A percentile compares a stretch with the other conserved stretches of the same genome.
Evolutionary conservation across 1,140 invertebrate genomes (phyloP).

Genomic region (Cyclargus thomasi): DNA sequence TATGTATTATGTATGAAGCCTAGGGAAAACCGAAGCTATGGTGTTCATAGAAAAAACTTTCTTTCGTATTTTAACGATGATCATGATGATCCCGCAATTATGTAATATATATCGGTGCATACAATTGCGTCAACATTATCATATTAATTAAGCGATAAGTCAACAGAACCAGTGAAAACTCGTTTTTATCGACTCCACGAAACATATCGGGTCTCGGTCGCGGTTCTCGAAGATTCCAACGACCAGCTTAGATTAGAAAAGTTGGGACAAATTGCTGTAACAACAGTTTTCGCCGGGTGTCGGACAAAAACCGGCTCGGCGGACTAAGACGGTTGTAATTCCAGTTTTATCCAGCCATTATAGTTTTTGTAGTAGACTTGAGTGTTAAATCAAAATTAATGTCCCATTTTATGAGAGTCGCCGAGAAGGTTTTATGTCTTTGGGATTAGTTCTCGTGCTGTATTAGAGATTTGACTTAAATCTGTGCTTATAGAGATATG

Average conservation of each 20-base stretch:
- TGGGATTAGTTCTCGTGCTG: constrained; percentile 13
- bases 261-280: constrained; percentile 70
- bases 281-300: constrained; percentile 57
- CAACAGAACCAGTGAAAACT: too few species aligned
- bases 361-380: constrained; percentile 34
- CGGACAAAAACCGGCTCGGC: constrained; percentile 35
- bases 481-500: background rate
- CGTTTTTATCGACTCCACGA: too few species aligned
- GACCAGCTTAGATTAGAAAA: constrained; percentile 71
- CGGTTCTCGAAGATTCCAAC: constrained; percentile 57
- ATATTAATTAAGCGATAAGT: background rate
- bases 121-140: background rate
- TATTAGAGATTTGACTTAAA: background rate
- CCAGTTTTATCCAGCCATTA: constrained; percentile 31
- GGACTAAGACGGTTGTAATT: constrained; percentile 31
- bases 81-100: too few species aligned
- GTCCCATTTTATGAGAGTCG: constrained; percentile 31
- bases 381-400: constrained; percentile 39
- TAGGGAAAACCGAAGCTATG: too few species aligned
- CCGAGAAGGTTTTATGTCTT: constrained; percentile 23
- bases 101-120: too few species aligned
- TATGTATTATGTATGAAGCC: too few species aligned
- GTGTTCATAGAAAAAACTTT: too few species aligned
- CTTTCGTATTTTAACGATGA: too few species aligned
- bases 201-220: background rate